Percentiles rank a stretch among this genome's conserved stretches.
Evolutionary conservation across 2,797 vertebrate species (phyloP).

Genomic region (Manis pentadactyla): DNA sequence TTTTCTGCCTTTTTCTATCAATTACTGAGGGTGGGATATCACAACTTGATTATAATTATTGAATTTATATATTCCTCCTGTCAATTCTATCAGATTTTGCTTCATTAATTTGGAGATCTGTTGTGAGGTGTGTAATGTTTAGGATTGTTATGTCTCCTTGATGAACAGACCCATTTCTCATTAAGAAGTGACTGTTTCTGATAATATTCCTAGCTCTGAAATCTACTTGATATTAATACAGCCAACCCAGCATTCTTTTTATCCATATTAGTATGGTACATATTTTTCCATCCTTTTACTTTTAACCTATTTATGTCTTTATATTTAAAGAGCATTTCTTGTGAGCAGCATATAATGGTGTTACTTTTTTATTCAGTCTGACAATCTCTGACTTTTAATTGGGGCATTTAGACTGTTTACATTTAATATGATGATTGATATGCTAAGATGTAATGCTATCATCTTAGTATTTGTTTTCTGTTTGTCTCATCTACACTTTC

Average conservation of each 20-base stretch:
- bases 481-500: neutral
- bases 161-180: neutral
- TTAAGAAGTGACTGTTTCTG: neutral
- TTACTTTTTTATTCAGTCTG: neutral
- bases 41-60: neutral
- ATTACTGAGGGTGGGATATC: neutral
- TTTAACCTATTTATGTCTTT: neutral
- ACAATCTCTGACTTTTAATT: neutral
- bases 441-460: neutral
- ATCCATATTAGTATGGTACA: neutral
- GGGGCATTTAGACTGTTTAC: neutral
- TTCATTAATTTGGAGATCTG: neutral
- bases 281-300: neutral
- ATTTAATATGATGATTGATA: neutral
- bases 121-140: neutral
- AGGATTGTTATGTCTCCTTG: neutral
- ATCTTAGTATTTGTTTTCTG: neutral
- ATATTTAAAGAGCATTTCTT: neutral
- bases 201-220: neutral
- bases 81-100: neutral
- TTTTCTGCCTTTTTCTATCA: neutral
- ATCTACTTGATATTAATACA: neutral
- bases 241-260: neutral
- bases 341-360: neutral
- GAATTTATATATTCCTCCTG: neutral